Percentiles rank a stretch among this genome's conserved stretches.
Conservation (phyloP, 2,888 invertebrate genomes). For the Epinotia bilunana region DNA sequence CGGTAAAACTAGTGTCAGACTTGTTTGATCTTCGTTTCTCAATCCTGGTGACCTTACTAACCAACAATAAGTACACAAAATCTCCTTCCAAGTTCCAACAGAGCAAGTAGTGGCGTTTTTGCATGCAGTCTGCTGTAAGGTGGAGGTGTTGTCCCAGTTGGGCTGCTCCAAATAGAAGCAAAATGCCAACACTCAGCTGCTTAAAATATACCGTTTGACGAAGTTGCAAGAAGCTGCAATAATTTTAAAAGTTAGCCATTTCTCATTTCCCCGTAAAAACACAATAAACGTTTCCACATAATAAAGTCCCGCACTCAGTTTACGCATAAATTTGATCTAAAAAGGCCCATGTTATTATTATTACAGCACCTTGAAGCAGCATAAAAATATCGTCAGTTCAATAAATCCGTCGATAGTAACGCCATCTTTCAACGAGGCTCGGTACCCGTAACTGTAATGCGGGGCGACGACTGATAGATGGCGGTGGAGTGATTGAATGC, state of each 20-base stretch:
- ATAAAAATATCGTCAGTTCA: conserved; percentile 70
- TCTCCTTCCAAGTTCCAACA: too few species aligned
- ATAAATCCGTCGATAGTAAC: conserved; percentile 74
- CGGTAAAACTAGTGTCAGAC: too few species aligned
- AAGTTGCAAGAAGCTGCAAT: background rate
- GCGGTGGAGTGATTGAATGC: conserved; percentile 56
- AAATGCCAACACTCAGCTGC: too few species aligned
- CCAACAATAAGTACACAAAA: too few species aligned
- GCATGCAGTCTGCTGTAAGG: too few species aligned
- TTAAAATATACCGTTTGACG: too few species aligned
- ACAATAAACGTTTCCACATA: conserved; percentile 21
- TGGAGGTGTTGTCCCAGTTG: too few species aligned
- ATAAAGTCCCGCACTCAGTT: conserved; percentile 28
- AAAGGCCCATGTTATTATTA: conserved; percentile 67
- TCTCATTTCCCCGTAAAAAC: conserved; percentile 1
- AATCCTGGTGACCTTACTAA: too few species aligned
- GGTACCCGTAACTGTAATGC: conserved; percentile 75
- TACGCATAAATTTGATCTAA: conserved; percentile 47
- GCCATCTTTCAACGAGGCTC: conserved; percentile 75
- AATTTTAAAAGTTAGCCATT: background rate
- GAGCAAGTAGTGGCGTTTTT: too few species aligned
- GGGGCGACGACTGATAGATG: conserved; percentile 76
- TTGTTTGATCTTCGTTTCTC: too few species aligned
- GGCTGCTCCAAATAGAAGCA: too few species aligned
- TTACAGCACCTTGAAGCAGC: conserved; percentile 67